Evolutionary conservation across 2,113 vertebrate species (phyloP), one percentile per base, ranked within the genome.

Genomic region (Junco hyemalis): DNA sequence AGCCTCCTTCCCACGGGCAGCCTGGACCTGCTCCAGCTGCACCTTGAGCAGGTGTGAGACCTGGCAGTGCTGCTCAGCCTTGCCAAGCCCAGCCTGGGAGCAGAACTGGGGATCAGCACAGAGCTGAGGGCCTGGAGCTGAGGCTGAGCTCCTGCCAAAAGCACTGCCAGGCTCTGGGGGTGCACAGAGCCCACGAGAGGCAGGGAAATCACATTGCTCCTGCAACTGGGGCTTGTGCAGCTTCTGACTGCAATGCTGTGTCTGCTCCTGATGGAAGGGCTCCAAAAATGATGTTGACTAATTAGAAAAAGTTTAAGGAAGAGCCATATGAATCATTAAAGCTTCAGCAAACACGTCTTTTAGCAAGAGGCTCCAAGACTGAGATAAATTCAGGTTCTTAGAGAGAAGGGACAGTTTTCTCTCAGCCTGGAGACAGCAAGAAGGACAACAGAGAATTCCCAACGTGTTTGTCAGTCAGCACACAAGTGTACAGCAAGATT

Each of bases 301-400:
- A 96, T 96, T 96, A 96, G 95, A 91, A 96, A 91, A 96, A 95
- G 91, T 96, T 96, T 91, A 95, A 94, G 92, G 91, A 95, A 96
- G 94, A 96, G 94, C 86, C 86, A 92, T 78, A 93, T 94, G 92
- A 96, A 95, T 96, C 95, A 96, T 95, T 96, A 96, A 96, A 86
- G 91, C 92, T 88, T 84, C 92, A 94, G 92, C 85, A 95, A 93
- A 60, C 86, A 90, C 6, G 26, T 88, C 95, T 96, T 96, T 93
- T 90, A 95, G 96, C 90, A 86, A 96, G 38, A 92, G 68, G 29
- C 86, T 96, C 94, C 88, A 77, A 88, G 90, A 90, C 1, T 66
- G 82, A 96, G 95, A 85, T 60, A 63, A 35, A 83, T 86, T 77
- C 90, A 6, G 70, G 73, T 92, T 80, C 71, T 73, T 36, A 56